Conservation (phyloP, 2,888 invertebrate genomes). For the Hypolimnas misippus region DNA sequence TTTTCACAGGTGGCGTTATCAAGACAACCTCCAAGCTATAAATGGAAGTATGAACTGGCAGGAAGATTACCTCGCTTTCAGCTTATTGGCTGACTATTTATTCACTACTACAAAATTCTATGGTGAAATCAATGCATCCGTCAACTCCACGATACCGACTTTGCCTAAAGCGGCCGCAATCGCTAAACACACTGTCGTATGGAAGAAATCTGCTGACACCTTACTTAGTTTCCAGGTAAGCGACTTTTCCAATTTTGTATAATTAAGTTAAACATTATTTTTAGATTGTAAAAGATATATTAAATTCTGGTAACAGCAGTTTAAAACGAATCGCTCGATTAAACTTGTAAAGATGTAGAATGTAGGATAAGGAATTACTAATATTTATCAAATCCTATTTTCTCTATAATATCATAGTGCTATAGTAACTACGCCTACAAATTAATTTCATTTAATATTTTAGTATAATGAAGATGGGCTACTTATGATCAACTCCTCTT, state of each 20-base stretch:
- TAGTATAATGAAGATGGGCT: conserved; percentile 87
- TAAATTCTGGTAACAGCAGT: too few species aligned
- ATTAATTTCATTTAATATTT: too few species aligned
- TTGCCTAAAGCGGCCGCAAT: conserved; percentile 73
- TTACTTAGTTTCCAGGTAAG: conserved; percentile 75
- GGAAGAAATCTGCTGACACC: conserved; percentile 79
- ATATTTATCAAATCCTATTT: too few species aligned
- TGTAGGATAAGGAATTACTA: too few species aligned
- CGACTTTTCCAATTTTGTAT: conserved; percentile 9
- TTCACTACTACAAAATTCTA: conserved; percentile 77
- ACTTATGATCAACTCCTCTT: conserved; percentile 88
- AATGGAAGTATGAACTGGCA: conserved; percentile 83
- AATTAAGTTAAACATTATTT: not conserved
- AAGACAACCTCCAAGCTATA: conserved; percentile 76
- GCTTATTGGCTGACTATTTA: conserved; percentile 74
- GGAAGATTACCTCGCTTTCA: conserved; percentile 73
- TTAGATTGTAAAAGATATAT: too few species aligned
- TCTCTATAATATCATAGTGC: too few species aligned
- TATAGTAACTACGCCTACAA: too few species aligned
- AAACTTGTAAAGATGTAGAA: too few species aligned
- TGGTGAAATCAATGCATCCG: conserved; percentile 72
- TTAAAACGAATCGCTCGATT: too few species aligned
- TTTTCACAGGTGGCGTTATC: conserved; percentile 75
- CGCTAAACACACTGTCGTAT: conserved; percentile 72
- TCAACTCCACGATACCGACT: conserved; percentile 76